Conservation (phyloP, 2,888 invertebrate species). For the Apamea anceps region DNA sequence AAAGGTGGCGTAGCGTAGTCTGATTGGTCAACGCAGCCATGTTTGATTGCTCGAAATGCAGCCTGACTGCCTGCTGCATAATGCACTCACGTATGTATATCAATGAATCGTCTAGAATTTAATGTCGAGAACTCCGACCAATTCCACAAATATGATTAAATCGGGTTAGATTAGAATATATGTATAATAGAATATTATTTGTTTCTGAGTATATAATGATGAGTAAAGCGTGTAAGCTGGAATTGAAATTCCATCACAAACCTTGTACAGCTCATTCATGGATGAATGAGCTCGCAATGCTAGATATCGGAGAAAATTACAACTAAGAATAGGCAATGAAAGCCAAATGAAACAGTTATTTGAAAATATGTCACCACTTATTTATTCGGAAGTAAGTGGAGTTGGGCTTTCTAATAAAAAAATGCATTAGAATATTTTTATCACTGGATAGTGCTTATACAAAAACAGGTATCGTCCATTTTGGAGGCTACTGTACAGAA, state of each 20-base stretch:
- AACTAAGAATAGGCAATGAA: neutral
- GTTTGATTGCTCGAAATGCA: constrained; percentile 44
- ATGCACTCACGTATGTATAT: constrained; percentile 16
- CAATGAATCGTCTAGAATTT: neutral
- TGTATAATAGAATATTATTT: neutral
- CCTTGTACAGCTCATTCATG: too few relatives aligned
- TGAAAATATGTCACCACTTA: neutral
- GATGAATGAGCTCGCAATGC: neutral
- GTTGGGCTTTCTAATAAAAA: neutral
- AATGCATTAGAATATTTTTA: neutral
- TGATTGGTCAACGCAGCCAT: constrained; percentile 35
- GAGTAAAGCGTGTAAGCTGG: too few relatives aligned
- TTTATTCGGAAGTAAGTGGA: too few relatives aligned
- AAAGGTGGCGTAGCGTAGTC: constrained; percentile 34
- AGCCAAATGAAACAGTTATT: neutral
- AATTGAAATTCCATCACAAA: too few relatives aligned
- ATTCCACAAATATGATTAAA: neutral
- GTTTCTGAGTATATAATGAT: neutral
- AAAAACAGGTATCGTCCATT: too few relatives aligned
- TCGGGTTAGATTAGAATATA: neutral
- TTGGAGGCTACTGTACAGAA: too few relatives aligned
- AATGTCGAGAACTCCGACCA: neutral
- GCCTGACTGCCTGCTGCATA: constrained; percentile 12
- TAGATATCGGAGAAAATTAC: neutral
- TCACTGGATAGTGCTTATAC: too few relatives aligned